Base-by-base conservation (phyloP, 2,888 invertebrate genomes). In the Hybos culiciformis region DNA sequence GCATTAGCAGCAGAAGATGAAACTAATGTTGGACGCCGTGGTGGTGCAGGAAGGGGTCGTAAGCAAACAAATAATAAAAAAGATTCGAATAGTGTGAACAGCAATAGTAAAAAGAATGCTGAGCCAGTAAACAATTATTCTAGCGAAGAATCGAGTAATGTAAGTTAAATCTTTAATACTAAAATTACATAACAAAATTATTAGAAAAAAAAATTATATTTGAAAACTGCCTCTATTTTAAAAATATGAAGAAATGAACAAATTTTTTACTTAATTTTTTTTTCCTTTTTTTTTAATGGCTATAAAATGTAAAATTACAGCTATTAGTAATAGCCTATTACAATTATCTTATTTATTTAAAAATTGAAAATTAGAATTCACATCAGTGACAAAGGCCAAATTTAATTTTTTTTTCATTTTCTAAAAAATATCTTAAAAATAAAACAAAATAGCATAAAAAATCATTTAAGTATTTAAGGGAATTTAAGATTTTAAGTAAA, bases 1-100 rank as follows among this genome's bases (percentile, higher is more conserved):
- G 83, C 87, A 7, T 70, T 94, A 53, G 86, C 88, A 23, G 92
- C 90, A 66, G 88, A 88, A 58, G 88, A 88, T 58, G 90, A 88
- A 60, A 73, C 79, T 45, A 62, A 61, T 56, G 77, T 69, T 51
- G 78, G 70, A 52, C 73, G 72, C 56, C 71, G 75, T 56, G 77
- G 75, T 44, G 72, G 69, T 17, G 72, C 72, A 45, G 71, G 80
- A 48, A 77, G 77, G 54, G 66, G 75, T 51, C 70, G 74, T 43
- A 71, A 75, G 45, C 74, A 72, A 56, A 72, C 75, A 48, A 64
- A 72, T 54, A 71, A 71, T 43, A 66, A 68, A 57, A 65, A 74
- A 50, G 64, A 65, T 48, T 53, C 61, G 42, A 71, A 66, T 56
- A 72, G 69, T 56, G 59, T 62, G 44, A 61, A 52, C 53, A 54